Evolutionary conservation across 1,140 invertebrate genomes (phyloP).

Genomic region (Tetragonula clypearis): DNA sequence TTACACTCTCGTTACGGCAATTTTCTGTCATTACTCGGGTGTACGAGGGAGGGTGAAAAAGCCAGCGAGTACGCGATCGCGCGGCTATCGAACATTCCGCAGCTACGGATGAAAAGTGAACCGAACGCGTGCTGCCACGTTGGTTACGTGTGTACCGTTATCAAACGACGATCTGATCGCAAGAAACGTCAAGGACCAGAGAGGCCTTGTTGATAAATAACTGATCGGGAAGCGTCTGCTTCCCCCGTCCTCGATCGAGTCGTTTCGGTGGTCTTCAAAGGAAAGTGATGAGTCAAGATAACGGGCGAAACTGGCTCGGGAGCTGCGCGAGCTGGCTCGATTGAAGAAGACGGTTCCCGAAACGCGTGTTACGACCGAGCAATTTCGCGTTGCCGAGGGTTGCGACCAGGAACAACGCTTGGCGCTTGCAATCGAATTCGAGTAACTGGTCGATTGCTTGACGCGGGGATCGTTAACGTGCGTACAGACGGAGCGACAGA

Average conservation of each 20-base stretch:
- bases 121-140: slow-evolving; percentile 19
- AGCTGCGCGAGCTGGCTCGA: slow-evolving; percentile 44
- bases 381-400: not conserved
- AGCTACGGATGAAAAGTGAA: not conserved
- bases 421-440: not conserved
- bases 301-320: slow-evolving; percentile 47
- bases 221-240: slow-evolving; percentile 25
- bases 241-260: slow-evolving; percentile 8
- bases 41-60: not conserved
- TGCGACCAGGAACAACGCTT: not conserved
- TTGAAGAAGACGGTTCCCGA: slow-evolving; percentile 36
- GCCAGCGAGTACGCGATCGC: not conserved
- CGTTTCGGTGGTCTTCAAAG: slow-evolving; percentile 67
- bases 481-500: not conserved
- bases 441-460: not conserved
- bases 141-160: slow-evolving; percentile 61
- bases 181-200: slow-evolving; percentile 47
- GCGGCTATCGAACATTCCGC: not conserved
- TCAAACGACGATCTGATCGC: slow-evolving; percentile 58
- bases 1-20: slow-evolving; percentile 36
- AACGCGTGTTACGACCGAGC: not conserved
- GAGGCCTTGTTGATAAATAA: slow-evolving; percentile 59
- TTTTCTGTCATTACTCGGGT: slow-evolving; percentile 34
- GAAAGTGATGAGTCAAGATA: slow-evolving; percentile 63
- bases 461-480: not conserved